These are phyloP conservation scores for Porites lobata DNA, from an alignment of 92 coral and sea anemone genomes.

Conservation along the genomic window DNA sequence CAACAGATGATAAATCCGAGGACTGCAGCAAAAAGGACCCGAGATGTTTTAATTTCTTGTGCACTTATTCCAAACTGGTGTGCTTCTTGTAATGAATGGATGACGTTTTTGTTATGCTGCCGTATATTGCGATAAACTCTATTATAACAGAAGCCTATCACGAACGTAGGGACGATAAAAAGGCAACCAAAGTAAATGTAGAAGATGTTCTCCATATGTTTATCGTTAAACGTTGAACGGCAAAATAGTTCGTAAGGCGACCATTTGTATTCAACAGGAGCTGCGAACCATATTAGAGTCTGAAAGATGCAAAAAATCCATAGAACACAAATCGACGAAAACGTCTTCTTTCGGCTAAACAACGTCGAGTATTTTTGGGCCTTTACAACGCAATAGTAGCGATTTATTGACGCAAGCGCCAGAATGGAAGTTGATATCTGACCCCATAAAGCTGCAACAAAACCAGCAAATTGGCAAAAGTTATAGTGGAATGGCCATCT, in stretches of 20 bases:
- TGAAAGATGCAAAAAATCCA: background rate
- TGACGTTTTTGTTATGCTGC: background rate
- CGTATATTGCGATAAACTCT: background rate
- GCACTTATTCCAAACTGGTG: background rate
- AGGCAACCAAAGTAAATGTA: background rate
- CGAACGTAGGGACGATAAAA: background rate
- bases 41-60: background rate
- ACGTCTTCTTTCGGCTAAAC: background rate
- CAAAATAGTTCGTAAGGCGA: background rate
- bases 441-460: background rate
- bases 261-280: background rate
- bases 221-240: background rate
- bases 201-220: background rate
- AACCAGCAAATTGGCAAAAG: constrained; percentile 2
- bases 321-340: background rate
- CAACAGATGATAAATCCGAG: background rate
- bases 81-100: background rate
- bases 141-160: background rate
- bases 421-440: background rate
- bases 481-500: background rate
- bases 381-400: background rate
- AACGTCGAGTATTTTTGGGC: background rate
- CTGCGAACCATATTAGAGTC: background rate
- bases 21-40: background rate
- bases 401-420: background rate